These are phyloP conservation scores for Pitta sordida DNA, from an alignment of 2,113 vertebrate species.

Conservation along the genomic window DNA sequence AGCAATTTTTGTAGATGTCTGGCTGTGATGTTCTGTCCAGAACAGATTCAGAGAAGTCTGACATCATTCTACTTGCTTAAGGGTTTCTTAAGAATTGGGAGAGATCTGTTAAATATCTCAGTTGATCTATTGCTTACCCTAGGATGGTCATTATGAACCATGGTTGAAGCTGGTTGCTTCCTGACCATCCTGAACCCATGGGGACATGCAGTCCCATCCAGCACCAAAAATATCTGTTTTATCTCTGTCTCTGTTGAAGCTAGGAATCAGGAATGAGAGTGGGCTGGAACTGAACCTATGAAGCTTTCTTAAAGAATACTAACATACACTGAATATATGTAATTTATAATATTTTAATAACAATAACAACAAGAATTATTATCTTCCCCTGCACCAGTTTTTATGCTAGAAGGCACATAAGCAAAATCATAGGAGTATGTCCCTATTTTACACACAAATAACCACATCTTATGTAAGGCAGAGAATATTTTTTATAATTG, in stretches of 20 bases:
- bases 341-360: neutral
- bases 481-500: neutral
- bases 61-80: neutral
- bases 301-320: neutral
- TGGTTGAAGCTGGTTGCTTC: neutral
- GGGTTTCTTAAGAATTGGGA: neutral
- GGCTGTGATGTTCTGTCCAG: neutral
- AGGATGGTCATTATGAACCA: neutral
- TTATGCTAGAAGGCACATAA: neutral
- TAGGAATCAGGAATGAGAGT: neutral
- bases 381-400: neutral
- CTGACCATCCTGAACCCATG: neutral
- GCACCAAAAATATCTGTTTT: neutral
- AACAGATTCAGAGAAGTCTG: neutral
- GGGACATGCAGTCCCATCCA: neutral
- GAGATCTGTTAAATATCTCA: neutral
- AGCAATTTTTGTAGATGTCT: neutral
- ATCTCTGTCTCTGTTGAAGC: neutral
- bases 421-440: neutral
- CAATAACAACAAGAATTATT: neutral
- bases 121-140: neutral
- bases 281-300: neutral
- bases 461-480: neutral
- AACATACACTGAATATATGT: neutral
- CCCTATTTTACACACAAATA: neutral